Evolutionary conservation across 2,888 invertebrate species (phyloP), one percentile per base, ranked within the genome.

Genomic region (Zygothrica quintamaculata): DNA sequence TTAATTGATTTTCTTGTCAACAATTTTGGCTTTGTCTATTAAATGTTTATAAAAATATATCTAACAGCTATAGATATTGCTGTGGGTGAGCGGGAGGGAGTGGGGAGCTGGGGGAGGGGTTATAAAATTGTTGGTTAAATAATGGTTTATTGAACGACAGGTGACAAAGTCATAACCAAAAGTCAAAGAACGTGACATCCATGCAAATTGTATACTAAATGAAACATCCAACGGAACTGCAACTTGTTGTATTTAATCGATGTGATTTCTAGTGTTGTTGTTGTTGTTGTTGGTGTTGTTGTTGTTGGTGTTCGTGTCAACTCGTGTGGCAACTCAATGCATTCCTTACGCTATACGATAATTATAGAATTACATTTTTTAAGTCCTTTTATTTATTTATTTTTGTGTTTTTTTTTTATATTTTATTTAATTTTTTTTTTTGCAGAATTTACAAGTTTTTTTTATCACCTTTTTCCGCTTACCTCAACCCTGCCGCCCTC

Each of bases 161-260:
- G 65, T 70, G 71, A 65, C 56, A 43, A 65, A 52, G 70, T 60
- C 50, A 7, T 4, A 60, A 57, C 51, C 48, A 52, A 70, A 50
- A 57, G 67, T 53, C 71, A 15, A 52, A 43, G 64, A 73, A 79
- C 79, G 79, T 81, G 79, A 81, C 78, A 55, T 78, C 74, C 56
- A 81, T 81, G 78, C 74, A 76, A 80, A 81, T 80, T 76, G 76
- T 64, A 59, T 67, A 59, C 57, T 64, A 74, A 46, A 57, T 55
- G 36, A 60, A 68, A 53, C 53, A 53, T 22, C 57, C 67, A 51
- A 40, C 51, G 40, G 44, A 55, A 62, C 51, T 61, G 71, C 25
- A 71, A 71, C 66, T 53, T 66, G 62, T 66, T 58, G 60, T 52
- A 58, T 5, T 22, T 22, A 3, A 22, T 5, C 5, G 5, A 3